Percentiles rank a stretch among this genome's conserved stretches.
These are phyloP conservation scores for Elysia chlorotica DNA, from an alignment of 1,140 invertebrate species.

Conservation along the genomic window DNA sequence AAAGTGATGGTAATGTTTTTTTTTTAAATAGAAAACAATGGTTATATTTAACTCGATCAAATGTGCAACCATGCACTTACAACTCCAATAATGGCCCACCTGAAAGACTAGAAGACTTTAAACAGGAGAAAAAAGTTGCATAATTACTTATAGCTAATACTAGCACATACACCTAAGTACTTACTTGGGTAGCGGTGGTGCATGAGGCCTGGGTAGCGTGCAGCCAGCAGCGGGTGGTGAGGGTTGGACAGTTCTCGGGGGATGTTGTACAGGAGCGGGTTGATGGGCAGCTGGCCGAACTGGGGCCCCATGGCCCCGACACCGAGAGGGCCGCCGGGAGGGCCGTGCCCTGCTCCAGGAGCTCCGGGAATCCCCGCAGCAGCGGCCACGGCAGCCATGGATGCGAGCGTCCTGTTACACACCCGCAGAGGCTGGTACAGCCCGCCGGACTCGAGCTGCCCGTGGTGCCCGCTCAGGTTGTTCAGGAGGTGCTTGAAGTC, in stretches of 20 bases:
- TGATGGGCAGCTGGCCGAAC: conserved; percentile 25
- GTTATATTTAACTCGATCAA: no score
- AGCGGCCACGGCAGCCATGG: no score
- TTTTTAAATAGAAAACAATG: no score
- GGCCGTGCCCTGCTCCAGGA: not conserved
- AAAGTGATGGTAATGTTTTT: no score
- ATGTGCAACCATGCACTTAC: no score
- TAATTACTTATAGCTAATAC: not conserved
- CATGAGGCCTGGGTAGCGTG: conserved; percentile 32
- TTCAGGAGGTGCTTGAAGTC: conserved; percentile 33
- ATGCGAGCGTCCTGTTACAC: conserved; percentile 29
- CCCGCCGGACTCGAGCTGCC: conserved; percentile 11
- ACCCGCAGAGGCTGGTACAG: conserved; percentile 31
- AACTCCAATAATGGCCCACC: no score
- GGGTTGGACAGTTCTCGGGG: conserved; percentile 23
- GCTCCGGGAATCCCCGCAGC: no score
- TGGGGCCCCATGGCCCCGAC: conserved; percentile 24
- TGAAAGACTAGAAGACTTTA: no score
- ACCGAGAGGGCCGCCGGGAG: not conserved
- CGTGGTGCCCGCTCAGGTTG: conserved; percentile 9
- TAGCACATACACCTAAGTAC: no score
- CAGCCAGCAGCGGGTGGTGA: conserved; percentile 20
- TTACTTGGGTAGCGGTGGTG: conserved; percentile 33
- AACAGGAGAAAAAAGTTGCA: not conserved
- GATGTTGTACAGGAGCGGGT: conserved; percentile 31